phyloP scores from a whole-genome alignment of 35 echinoderm and acorn worm genomes.

The Heliocidaris tuberculata region DNA sequence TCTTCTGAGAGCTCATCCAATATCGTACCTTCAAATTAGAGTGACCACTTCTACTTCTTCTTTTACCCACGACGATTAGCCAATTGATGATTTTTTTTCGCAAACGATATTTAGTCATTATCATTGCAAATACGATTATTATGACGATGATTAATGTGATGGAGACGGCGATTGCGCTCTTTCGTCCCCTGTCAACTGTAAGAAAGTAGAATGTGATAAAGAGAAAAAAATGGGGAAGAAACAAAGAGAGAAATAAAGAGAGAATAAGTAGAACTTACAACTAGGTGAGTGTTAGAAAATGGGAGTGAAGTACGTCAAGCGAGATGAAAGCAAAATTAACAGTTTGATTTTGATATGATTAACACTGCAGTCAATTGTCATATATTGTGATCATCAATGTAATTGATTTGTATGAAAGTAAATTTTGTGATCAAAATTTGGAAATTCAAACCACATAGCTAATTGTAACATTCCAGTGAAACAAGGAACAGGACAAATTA shows the following conservation, averaged over 20 bases:
- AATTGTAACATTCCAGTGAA: no score
- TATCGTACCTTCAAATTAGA: background rate
- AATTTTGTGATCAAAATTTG: no score
- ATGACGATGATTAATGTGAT: background rate
- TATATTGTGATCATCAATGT: no score
- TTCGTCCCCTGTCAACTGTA: background rate
- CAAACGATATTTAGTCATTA: background rate
- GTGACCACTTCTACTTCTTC: background rate
- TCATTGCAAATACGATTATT: background rate
- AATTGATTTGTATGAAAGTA: no score
- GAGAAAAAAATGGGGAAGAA: background rate
- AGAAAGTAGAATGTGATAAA: background rate
- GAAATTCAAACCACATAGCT: no score
- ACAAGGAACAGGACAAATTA: no score
- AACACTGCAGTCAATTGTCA: no score
- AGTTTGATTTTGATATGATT: no score
- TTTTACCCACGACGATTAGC: background rate
- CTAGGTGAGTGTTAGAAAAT: no score
- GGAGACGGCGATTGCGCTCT: background rate
- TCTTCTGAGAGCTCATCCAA: background rate
- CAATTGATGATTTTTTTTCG: background rate
- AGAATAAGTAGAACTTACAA: background rate
- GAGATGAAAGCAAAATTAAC: no score
- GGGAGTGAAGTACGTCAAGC: no score
- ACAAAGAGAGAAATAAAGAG: background rate